Base-by-base conservation (phyloP, 1,140 invertebrate species). In the Drosophila yakuba region DNA sequence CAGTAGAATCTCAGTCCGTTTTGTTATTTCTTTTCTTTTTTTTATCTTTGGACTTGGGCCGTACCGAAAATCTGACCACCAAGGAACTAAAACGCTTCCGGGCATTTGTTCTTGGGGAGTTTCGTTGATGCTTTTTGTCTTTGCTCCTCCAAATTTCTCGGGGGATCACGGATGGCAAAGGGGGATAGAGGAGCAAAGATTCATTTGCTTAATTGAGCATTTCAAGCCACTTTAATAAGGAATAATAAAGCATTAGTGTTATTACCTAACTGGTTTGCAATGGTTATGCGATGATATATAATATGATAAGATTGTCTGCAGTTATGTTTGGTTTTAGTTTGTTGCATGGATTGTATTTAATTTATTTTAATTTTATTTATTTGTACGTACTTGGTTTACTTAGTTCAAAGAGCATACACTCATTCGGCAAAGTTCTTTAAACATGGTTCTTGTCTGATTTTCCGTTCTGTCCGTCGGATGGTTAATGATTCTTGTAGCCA, bases 61-160 rank as follows among this genome's bases (percentile, higher is more conserved):
- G 56, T 73, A 64, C 67, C 17, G 11, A 11, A 39, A 45, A 20
- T 86, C 78, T 85, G 77, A 78, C 82, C 74, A 69, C 25, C 43
- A 54, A 50, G 60, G 48, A 66, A 55, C 61, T 61, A 44, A 80
- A 62, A 47, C 57, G 69, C 63, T 78, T 78, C 73, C 73, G 73
- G 72, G 61, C 73, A 54, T 47, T 52, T 45, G 8, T 56, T 39
- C 50, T 67, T 68, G 43, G 17, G 25, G 39, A 51, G 62, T 66
- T 66, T 17, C 48, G 38, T 28, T 55, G 17, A 17, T 48, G 55
- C 23, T 35, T 47, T 68, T 47, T 10, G 15, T 35, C 14, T 39
- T 52, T 56, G 20, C 28, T 54, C 62, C 17, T 14, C 44, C 15
- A 32, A 62, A 47, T 62, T 32, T 44, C 35, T 48, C 17, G 35